A percentile compares a stretch with the other conserved stretches of the same genome.
Evolutionary conservation across 2,888 invertebrate species (phyloP).

Genomic region (Lucinisca nassula): DNA sequence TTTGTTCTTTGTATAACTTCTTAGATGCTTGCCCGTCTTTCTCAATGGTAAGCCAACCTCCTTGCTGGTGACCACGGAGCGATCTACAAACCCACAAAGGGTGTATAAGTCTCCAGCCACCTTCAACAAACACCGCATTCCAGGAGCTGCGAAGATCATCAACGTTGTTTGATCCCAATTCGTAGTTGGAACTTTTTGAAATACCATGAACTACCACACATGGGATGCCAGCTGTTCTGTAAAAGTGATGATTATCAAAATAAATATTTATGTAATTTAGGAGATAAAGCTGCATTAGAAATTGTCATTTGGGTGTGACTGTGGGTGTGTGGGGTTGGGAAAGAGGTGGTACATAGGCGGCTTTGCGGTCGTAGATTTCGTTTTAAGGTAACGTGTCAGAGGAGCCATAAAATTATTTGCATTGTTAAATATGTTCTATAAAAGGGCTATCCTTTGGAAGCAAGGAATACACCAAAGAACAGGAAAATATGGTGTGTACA

Average conservation of each 20-base stretch:
- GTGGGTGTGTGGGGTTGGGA: too few species aligned
- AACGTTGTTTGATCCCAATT: slow-evolving; percentile 45
- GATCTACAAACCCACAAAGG: slow-evolving; percentile 65
- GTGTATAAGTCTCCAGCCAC: slow-evolving; percentile 63
- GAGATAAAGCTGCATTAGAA: too few species aligned
- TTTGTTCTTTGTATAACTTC: slow-evolving; percentile 3
- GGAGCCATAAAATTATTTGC: too few species aligned
- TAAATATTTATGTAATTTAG: too few species aligned
- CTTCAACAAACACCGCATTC: slow-evolving; percentile 67
- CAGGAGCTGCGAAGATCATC: slow-evolving; percentile 50
- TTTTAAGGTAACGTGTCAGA: too few species aligned
- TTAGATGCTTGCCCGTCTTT: slow-evolving; percentile 20
- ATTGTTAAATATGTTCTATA: too few species aligned
- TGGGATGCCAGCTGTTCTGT: slow-evolving; percentile 60
- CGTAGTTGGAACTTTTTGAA: slow-evolving; percentile 67
- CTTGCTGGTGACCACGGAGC: slow-evolving; percentile 30
- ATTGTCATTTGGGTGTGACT: too few species aligned
- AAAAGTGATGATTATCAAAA: slow-evolving; percentile 49
- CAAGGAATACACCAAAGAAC: too few species aligned
- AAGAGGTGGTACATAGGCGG: too few species aligned
- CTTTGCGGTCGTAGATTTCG: too few species aligned
- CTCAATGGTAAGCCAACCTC: slow-evolving; percentile 64
- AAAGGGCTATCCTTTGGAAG: too few species aligned
- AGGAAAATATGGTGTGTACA: too few species aligned
- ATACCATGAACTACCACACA: slow-evolving; percentile 65